Percentiles rank a stretch among this genome's conserved stretches.
These are phyloP conservation scores for Triplophysa siluroides DNA, from an alignment of 2,113 vertebrate genomes.

Conservation along the genomic window DNA sequence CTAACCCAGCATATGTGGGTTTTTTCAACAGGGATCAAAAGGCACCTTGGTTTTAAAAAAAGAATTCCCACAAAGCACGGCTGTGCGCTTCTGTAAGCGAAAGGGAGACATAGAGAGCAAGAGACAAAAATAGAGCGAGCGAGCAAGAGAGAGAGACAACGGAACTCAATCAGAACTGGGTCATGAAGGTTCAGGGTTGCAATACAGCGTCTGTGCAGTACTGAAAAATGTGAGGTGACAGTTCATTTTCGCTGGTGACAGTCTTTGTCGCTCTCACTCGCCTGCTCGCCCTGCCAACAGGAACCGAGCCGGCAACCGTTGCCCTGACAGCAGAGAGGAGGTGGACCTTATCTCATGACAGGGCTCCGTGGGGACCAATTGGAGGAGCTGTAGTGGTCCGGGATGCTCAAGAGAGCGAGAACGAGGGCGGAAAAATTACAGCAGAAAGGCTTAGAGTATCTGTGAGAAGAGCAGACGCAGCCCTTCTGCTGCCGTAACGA, in stretches of 20 bases:
- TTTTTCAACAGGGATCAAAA: not conserved
- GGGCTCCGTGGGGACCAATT: slow-evolving; percentile 54
- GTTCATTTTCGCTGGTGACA: slow-evolving; percentile 89
- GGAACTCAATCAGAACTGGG: slow-evolving; percentile 89
- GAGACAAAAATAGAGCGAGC: slow-evolving; percentile 18
- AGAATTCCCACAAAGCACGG: slow-evolving; percentile 19
- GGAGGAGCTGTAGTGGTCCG: slow-evolving; percentile 41
- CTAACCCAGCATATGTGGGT: too few relatives aligned
- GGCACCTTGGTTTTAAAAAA: not conserved
- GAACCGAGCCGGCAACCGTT: slow-evolving; percentile 53
- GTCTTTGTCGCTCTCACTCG: slow-evolving; percentile 84
- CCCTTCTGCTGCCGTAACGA: not conserved
- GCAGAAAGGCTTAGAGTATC: slow-evolving; percentile 39
- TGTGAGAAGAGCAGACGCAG: slow-evolving; percentile 7
- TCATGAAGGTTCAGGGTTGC: slow-evolving; percentile 82
- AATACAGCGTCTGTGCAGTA: slow-evolving; percentile 77
- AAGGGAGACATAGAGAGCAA: slow-evolving; percentile 57
- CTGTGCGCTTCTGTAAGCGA: slow-evolving; percentile 23
- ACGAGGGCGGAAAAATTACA: not conserved
- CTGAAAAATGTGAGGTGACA: slow-evolving; percentile 91
- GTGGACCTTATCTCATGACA: slow-evolving; percentile 52
- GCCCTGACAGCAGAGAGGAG: slow-evolving; percentile 50
- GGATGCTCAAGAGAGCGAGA: slow-evolving; percentile 39
- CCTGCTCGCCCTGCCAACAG: slow-evolving; percentile 71
- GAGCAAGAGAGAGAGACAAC: slow-evolving; percentile 76